Evolutionary conservation across 2,797 vertebrate species (phyloP).

Genomic region (Passerculus sandwichensis): DNA sequence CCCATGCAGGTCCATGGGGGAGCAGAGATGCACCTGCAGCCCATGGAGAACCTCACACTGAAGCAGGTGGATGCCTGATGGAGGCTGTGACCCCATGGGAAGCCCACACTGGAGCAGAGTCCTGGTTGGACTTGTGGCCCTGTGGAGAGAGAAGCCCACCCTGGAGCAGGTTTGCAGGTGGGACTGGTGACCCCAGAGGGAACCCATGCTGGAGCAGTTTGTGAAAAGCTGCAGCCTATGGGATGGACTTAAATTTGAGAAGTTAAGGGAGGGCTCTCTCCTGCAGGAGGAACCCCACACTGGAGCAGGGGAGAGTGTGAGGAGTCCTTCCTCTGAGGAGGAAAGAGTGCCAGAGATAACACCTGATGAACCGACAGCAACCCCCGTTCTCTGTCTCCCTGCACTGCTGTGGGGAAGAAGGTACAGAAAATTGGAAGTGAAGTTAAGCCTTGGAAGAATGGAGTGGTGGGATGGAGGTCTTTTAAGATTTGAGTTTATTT

Average conservation of each 20-base stretch:
- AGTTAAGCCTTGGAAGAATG: not conserved
- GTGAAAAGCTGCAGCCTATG: not conserved
- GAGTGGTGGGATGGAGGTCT: not conserved
- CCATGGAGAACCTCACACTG: not conserved
- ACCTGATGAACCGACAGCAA: not conserved
- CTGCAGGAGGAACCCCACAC: not conserved
- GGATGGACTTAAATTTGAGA: not conserved
- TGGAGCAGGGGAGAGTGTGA: not conserved
- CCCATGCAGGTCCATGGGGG: not conserved
- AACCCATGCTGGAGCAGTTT: not conserved
- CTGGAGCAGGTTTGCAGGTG: not conserved
- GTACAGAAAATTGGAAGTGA: not conserved
- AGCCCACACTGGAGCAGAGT: not conserved
- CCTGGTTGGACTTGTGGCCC: not conserved
- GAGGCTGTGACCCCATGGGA: not conserved
- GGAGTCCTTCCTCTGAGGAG: not conserved
- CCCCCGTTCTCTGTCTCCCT: not conserved
- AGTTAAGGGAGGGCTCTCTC: not conserved
- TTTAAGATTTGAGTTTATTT: not conserved
- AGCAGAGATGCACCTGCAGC: not conserved
- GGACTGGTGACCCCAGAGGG: not conserved
- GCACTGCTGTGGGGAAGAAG: not conserved
- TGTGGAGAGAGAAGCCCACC: rapidly evolving
- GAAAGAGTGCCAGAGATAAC: not conserved
- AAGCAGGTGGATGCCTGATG: not conserved